phyloP scores from a whole-genome alignment of 2,888 invertebrate genomes.

The Trichogramma dendrolimi region DNA sequence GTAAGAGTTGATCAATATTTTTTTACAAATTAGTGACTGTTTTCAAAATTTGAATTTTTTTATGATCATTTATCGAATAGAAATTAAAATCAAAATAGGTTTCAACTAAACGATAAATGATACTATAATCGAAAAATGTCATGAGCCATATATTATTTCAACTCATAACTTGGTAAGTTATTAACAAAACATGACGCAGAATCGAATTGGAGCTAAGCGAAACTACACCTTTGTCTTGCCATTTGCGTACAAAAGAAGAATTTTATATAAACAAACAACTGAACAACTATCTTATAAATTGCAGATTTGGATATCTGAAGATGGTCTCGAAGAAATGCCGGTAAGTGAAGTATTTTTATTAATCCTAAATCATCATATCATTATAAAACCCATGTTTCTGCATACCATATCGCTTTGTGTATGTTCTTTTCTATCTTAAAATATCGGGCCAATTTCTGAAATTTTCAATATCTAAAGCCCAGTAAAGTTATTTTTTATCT shows the following conservation, averaged over 20 bases:
- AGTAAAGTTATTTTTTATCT: too few species aligned
- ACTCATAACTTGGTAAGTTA: slow-evolving; percentile 1
- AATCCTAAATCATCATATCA: neutral
- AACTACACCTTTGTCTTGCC: slow-evolving; percentile 15
- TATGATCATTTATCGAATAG: neutral
- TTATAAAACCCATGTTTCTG: too few species aligned
- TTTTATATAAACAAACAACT: slow-evolving; percentile 13
- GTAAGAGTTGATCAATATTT: neutral
- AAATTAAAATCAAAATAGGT: slow-evolving; percentile 1
- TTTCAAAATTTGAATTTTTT: neutral
- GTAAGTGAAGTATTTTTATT: slow-evolving; percentile 59
- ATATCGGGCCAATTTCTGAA: neutral
- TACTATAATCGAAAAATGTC: neutral
- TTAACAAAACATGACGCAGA: slow-evolving; percentile 8
- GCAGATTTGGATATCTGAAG: slow-evolving; percentile 75
- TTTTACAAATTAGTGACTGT: neutral
- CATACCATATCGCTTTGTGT: too few species aligned
- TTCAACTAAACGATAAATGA: neutral
- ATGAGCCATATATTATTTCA: neutral
- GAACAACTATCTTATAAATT: slow-evolving; percentile 40
- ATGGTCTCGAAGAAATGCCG: slow-evolving; percentile 73
- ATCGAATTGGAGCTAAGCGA: neutral
- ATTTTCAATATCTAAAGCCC: neutral
- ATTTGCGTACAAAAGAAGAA: neutral
- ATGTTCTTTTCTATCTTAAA: neutral